Base-by-base conservation (phyloP, 2,797 vertebrate genomes). In the Poeciliopsis gracilis region DNA sequence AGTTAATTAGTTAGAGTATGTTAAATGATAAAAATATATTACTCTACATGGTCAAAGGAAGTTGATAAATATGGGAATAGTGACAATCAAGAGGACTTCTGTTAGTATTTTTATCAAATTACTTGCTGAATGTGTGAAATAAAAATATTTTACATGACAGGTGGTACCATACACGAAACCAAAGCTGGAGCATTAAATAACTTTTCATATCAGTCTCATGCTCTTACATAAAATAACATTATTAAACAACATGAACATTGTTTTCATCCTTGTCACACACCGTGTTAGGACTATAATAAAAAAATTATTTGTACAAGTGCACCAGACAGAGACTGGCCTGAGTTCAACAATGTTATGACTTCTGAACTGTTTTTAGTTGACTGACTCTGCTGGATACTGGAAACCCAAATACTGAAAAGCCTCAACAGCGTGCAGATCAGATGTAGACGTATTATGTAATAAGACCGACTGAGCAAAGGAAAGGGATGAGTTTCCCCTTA, bases 401-500 rank as follows among this genome's bases (percentile, higher is more conserved):
- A 94, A 95, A 94, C 91, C 90, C 86, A 92, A 94, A 93, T 88
- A 94, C 30, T 76, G 77, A 78, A 78, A 74, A 63, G 78, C 87
- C 79, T 83, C 80, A 80, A 81, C 81, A 82, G 74, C 53, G 75
- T 80, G 79, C 78, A 75, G 82, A 77, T 88, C 87, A 88, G 82
- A 86, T 86, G 81, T 77, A 76, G 80, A 76, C 77, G 74, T 45
- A 72, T 89, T 91, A 89, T 80, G 74, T 89, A 92, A 94, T 83
- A 33, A 20, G 57, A 61, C 77, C 33, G 75, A 61, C 66, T 43
- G 38, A 38, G 67, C 13, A 79, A 85, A 82, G 75, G 78, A 69
- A 74, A 23, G 3, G 46, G 70, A 77, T 57, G 30, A 75, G 76
- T 71, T 43, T 75, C 28, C 47, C 57, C 63, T 23, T 9, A 73